phyloP scores from a whole-genome alignment of 2,888 invertebrate species.

The Agonum fuliginosum region DNA sequence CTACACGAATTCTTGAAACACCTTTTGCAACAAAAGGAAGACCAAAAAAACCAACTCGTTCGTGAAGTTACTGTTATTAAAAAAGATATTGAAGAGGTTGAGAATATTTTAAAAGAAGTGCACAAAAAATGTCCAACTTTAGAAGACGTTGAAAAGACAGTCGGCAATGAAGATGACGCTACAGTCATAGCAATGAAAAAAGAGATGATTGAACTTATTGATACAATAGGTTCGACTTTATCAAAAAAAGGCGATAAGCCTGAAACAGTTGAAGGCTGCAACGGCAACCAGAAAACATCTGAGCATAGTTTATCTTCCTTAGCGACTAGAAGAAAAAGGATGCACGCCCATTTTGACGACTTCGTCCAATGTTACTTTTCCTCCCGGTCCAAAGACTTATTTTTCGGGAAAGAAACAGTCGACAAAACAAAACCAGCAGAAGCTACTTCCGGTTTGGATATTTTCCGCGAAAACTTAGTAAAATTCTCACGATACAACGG shows the following conservation, averaged over 20 bases:
- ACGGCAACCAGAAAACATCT: conserved; percentile 65
- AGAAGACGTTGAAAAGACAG: conserved; percentile 75
- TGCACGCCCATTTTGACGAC: conserved; percentile 92
- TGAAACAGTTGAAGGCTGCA: conserved; percentile 65
- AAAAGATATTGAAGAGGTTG: conserved; percentile 83
- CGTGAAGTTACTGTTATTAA: conserved; percentile 85
- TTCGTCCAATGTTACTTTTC: conserved; percentile 91
- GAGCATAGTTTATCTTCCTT: conserved; percentile 73
- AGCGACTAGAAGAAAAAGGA: conserved; percentile 82
- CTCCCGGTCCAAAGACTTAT: conserved; percentile 83
- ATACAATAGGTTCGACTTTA: conserved; percentile 74
- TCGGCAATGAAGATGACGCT: conserved; percentile 71
- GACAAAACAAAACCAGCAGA: conserved; percentile 67
- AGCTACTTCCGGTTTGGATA: conserved; percentile 77
- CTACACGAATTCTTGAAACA: conserved; percentile 89
- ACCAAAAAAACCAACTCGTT: conserved; percentile 79
- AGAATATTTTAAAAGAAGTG: conserved; percentile 77
- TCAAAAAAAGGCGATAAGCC: conserved; percentile 64
- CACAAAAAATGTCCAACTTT: conserved; percentile 77
- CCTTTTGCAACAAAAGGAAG: conserved; percentile 83
- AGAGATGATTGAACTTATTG: conserved; percentile 76
- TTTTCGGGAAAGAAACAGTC: conserved; percentile 74
- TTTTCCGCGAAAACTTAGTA: conserved; percentile 89
- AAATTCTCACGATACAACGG: conserved; percentile 89
- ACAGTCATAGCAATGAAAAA: conserved; percentile 75